phyloP scores from a whole-genome alignment of 2,888 invertebrate genomes.

The Taphrorychus bicolor region DNA sequence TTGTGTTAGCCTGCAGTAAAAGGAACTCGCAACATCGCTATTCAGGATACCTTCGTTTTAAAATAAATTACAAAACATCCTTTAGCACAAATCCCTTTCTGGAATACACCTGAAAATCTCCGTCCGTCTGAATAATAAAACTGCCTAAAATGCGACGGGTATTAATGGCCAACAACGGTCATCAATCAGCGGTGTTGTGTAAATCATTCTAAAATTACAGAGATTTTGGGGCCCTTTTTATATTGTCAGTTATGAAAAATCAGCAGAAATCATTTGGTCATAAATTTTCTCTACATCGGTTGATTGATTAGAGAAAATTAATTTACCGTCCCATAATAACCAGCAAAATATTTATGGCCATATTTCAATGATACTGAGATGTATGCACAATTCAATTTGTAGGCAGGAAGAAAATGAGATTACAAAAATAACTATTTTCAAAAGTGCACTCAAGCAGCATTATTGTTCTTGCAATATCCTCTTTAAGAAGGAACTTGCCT shows the following conservation, averaged over 20 bases:
- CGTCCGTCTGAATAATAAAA: constrained; percentile 23
- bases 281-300: not conserved
- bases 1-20: too few relatives aligned
- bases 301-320: not conserved
- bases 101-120: constrained; percentile 18
- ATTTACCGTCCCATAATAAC: too few relatives aligned
- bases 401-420: too few relatives aligned
- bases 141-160: constrained; percentile 22
- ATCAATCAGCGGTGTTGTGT: constrained; percentile 21
- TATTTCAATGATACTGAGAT: not conserved
- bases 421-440: too few relatives aligned
- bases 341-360: not conserved
- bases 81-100: constrained; percentile 7
- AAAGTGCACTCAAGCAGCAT: too few relatives aligned
- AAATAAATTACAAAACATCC: constrained; percentile 15
- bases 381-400: not conserved
- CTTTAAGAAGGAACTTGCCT: too few relatives aligned
- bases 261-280: constrained; percentile 15
- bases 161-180: constrained; percentile 23
- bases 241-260: constrained; percentile 15
- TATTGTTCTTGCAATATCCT: too few relatives aligned
- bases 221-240: constrained; percentile 17
- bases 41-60: not conserved
- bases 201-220: constrained; percentile 17
- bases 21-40: too few relatives aligned